Percentiles rank a stretch among this genome's conserved stretches.
phyloP scores from a whole-genome alignment of 2,888 invertebrate genomes.

The Drosophila pegasa region DNA sequence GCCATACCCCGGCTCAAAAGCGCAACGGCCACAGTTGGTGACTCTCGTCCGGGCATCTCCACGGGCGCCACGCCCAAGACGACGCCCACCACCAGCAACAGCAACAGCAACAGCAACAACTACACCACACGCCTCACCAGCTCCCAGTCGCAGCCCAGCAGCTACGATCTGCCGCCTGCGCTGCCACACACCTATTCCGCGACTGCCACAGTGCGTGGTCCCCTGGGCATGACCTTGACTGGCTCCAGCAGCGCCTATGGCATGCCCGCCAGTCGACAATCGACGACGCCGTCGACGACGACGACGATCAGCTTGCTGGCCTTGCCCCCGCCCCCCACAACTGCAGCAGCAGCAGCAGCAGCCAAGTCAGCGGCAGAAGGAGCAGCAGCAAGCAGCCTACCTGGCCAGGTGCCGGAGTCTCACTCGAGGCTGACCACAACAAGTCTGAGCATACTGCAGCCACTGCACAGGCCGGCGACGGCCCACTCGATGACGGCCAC shows the following conservation, averaged over 20 bases:
- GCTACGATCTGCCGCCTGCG: conserved; percentile 79
- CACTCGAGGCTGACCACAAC: conserved; percentile 57
- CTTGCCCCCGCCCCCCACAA: conserved; percentile 70
- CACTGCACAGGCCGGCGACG: conserved; percentile 55
- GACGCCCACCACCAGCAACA: conserved; percentile 38
- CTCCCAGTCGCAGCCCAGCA: conserved; percentile 62
- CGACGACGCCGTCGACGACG: conserved; percentile 55
- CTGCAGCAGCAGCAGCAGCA: conserved; percentile 24
- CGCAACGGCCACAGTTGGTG: conserved; percentile 34
- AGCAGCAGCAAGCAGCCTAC: conserved; percentile 56
- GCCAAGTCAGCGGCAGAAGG: conserved; percentile 10
- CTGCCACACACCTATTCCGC: conserved; percentile 82
- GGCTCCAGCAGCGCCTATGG: conserved; percentile 71
- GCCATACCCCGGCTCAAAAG: conserved; percentile 60
- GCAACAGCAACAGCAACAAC: conserved; percentile 39
- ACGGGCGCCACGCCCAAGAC: conserved; percentile 74
- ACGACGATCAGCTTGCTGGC: conserved; percentile 73
- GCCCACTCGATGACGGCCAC: conserved; percentile 40
- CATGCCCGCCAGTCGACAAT: conserved; percentile 52
- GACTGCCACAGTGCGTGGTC: conserved; percentile 74
- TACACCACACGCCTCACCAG: conserved; percentile 63
- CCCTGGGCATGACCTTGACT: conserved; percentile 78
- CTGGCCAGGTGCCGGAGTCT: conserved; percentile 76
- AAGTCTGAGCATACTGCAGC: conserved; percentile 74
- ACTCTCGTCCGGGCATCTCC: conserved; percentile 58